A percentile compares a stretch with the other conserved stretches of the same genome.
Conservation (phyloP, 2,888 invertebrate genomes). For the Germaria angustata region DNA sequence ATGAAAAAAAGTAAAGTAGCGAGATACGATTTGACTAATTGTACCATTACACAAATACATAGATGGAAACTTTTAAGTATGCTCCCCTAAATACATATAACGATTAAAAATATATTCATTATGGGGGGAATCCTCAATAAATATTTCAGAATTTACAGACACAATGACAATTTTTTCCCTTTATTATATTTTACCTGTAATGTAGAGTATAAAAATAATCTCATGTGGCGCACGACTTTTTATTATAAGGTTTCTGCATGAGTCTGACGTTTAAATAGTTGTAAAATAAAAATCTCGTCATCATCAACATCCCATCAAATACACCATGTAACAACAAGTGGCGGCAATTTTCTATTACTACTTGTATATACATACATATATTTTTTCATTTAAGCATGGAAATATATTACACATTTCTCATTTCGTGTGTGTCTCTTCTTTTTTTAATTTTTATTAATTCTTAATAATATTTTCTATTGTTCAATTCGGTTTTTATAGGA, state of each 20-base stretch:
- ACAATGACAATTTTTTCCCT: background rate
- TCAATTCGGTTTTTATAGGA: background rate
- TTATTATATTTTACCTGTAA: background rate
- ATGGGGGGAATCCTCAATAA: background rate
- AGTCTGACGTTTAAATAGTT: conserved; percentile 50
- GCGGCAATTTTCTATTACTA: conserved; percentile 34
- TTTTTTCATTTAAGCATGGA: conserved; percentile 28
- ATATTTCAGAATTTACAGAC: background rate
- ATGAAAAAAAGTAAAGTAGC: too few species aligned
- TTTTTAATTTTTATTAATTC: conserved; percentile 31
- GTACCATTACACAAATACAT: too few species aligned
- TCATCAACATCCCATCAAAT: conserved; percentile 12
- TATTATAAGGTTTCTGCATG: conserved; percentile 22
- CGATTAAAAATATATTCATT: too few species aligned
- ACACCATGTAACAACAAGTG: conserved; percentile 39
- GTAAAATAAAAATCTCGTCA: conserved; percentile 48
- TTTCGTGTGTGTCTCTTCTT: background rate
- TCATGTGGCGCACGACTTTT: conserved; percentile 29
- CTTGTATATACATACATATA: too few species aligned
- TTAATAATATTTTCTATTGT: background rate
- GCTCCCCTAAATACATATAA: too few species aligned
- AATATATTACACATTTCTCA: background rate
- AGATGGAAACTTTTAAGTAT: too few species aligned
- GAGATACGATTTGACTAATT: too few species aligned
- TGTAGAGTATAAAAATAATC: background rate